Percentiles rank a stretch among this genome's conserved stretches.
These are phyloP conservation scores for Naso thynnoides DNA, from an alignment of 2,797 vertebrate genomes.

Conservation along the genomic window DNA sequence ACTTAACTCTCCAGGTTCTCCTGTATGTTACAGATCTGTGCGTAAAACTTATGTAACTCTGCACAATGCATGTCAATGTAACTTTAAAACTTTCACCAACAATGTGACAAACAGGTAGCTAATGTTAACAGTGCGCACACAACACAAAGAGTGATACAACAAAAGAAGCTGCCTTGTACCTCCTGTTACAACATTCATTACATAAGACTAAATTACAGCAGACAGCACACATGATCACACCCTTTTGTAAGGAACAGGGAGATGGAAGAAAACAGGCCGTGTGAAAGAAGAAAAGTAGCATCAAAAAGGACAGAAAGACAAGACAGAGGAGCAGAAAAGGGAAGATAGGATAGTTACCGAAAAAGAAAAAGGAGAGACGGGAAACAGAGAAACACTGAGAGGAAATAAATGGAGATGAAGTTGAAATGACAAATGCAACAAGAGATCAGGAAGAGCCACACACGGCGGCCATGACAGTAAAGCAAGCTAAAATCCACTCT, in stretches of 20 bases:
- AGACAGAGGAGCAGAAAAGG: not conserved
- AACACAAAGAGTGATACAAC: not conserved
- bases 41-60: not conserved
- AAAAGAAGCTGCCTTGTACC: not conserved
- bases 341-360: rapidly evolving
- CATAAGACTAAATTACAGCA: slow-evolving; percentile 15
- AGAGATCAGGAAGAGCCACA: slow-evolving; percentile 54
- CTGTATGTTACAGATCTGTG: not conserved
- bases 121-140: not conserved
- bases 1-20: not conserved
- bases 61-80: not conserved
- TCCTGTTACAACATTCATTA: slow-evolving; percentile 8
- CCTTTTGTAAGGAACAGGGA: not conserved
- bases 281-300: not conserved
- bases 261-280: not conserved
- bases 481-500: slow-evolving; percentile 55
- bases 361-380: not conserved
- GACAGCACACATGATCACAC: not conserved
- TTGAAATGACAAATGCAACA: not conserved
- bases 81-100: too few relatives aligned
- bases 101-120: slow-evolving; percentile 1
- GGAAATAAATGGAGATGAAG: slow-evolving; percentile 15
- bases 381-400: not conserved
- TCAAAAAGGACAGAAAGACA: not conserved
- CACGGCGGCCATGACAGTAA: slow-evolving; percentile 61